Base-by-base conservation (phyloP, 2,113 vertebrate genomes). In the Zapus hudsonius region DNA sequence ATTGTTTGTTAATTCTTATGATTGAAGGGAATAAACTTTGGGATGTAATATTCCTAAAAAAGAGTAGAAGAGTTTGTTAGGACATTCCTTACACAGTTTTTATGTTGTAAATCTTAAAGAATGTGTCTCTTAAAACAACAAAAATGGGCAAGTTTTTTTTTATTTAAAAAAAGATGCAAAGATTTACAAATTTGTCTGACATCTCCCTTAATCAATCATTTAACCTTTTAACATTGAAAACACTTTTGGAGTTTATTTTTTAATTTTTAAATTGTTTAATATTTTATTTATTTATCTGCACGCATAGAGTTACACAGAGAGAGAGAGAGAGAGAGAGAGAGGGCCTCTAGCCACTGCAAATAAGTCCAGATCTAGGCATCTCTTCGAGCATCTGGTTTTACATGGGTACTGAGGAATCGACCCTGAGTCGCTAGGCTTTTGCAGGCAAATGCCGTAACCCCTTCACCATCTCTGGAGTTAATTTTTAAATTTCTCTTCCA, bases 201-300 rank as follows among this genome's bases (percentile, higher is more conserved):
- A 16, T 23, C n/a, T 80, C 42, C 76, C 42, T 80, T 85, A 74
- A 79, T 92, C 61, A 74, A 79, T 92, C 61, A 40, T 92, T 83
- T 81, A 61, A 47, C 78, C 75, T 87, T 92, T 83, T 81, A 61
- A 57, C 73, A 80, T 87, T 93, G 44, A 86, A 94, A 87, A 69
- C 36, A 55, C 11, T 74, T 61, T 52, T 52, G 52, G 52, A 52
- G 52, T 52, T 52, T 52, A 52, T 52, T 52, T 52, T 52, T 10
- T 52, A n/a, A n/a, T n/a, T n/a, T n/a, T n/a, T n/a, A n/a, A n/a
- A n/a, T n/a, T n/a, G n/a, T n/a, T n/a, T n/a, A n/a, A n/a, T n/a
- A n/a, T n/a, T n/a, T n/a, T n/a, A n/a, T n/a, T n/a, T n/a, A n/a
- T n/a, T n/a, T n/a, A n/a, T n/a, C n/a, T n/a, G n/a, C n/a, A n/a